Evolutionary conservation across 2,888 invertebrate species (phyloP), one percentile per base, ranked within the genome.

Genomic region (Volucella inanis): DNA sequence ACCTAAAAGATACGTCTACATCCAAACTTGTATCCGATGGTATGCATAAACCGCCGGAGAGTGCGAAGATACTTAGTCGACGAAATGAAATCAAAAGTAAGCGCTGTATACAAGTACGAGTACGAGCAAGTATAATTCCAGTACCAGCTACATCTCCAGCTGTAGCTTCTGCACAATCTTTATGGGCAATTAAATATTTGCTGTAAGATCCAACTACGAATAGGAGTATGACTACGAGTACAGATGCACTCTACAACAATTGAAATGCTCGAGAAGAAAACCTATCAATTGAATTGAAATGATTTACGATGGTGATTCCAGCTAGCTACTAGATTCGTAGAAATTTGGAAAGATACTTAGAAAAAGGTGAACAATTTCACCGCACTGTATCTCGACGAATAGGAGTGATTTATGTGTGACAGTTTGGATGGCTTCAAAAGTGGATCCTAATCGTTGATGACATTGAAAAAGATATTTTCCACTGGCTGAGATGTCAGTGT

Each of bases 41-140:
- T 31, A 9, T 47, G 14, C 39, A 59, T 71, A 59, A 18, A 31
- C 31, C n/a, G 14, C 39, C 15, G 3, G 2, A 43, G 57, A 64
- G 12, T 50, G 50, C 38, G 45, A 75, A 64, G 31, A 64, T 57
- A 75, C 75, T 70, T 70, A 31, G 49, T 50, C 38, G 43, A 43
- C 43, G 61, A 64, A 78, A 74, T 68, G 68, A 83, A 83, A 83
- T 64, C 38, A 74, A 84, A 79, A 84, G 83, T 84, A 64, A 77
- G 38, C 18, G 18, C 75, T 31, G 31, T 31, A 0, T 31, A 31
- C 31, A 6, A 31, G 31, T 31, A 31, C 31, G 6, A 31, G 31
- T 31, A 31, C 6, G 31, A 31, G 31, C 6, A 6, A 31, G 31
- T 31, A 6, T 31, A 31, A 31, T 31, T 31, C 31, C 31, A 31